A percentile compares a stretch with the other conserved stretches of the same genome.
These are phyloP conservation scores for Ivindomyrus marchei DNA, from an alignment of 2,113 vertebrate genomes.

Conservation along the genomic window DNA sequence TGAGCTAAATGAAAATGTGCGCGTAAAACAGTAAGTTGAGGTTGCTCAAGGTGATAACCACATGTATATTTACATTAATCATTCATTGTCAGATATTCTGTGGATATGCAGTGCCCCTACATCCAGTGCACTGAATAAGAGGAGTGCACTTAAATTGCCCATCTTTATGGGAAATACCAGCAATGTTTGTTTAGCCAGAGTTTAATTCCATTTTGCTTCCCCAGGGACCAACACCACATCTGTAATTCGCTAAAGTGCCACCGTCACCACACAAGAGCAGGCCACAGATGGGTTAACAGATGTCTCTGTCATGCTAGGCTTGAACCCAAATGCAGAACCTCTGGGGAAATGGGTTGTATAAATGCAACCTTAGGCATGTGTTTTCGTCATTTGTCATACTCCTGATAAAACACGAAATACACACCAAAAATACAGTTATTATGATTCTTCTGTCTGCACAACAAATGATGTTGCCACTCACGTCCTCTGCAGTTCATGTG, in stretches of 20 bases:
- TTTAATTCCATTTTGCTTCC: constrained; percentile 1
- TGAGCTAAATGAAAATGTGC: neutral
- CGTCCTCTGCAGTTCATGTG: neutral
- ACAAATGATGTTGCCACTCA: neutral
- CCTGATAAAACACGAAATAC: neutral
- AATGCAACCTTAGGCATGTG: neutral
- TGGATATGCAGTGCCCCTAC: neutral
- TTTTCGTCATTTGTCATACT: neutral
- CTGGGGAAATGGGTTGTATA: neutral
- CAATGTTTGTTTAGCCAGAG: neutral
- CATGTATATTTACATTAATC: neutral
- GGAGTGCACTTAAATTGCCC: neutral
- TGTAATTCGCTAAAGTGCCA: neutral
- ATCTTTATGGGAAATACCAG: neutral
- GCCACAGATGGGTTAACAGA: constrained; percentile 13
- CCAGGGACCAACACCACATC: neutral
- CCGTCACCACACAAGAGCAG: neutral
- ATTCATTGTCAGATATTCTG: neutral
- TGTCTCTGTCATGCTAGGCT: neutral
- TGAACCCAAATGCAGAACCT: neutral
- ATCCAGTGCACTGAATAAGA: neutral
- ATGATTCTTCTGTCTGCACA: neutral
- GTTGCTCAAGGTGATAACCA: neutral
- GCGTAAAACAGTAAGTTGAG: neutral
- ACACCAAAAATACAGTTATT: neutral